Evolutionary conservation across 2,888 invertebrate genomes (phyloP).

Genomic region (Epirrhoe tristata): DNA sequence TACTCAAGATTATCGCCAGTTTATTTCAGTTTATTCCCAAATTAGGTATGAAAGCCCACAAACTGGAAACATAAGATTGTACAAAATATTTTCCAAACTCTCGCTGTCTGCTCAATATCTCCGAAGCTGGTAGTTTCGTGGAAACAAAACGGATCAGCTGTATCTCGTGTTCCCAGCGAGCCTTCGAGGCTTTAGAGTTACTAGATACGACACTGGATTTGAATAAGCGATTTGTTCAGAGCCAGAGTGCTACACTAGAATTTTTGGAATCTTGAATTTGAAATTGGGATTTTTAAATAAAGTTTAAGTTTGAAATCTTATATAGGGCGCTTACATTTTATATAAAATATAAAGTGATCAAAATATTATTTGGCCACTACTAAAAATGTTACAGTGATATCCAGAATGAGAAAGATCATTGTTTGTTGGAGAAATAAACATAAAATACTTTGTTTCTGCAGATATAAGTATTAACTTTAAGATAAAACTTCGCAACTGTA

Average conservation of each 20-base stretch:
- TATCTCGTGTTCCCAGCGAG: slow-evolving; percentile 58
- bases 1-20: neutral
- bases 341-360: neutral
- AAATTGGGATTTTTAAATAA: slow-evolving; percentile 30
- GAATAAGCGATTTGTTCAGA: slow-evolving; percentile 47
- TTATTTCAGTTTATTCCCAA: slow-evolving; percentile 9
- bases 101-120: slow-evolving; percentile 46
- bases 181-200: slow-evolving; percentile 48
- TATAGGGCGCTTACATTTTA: neutral
- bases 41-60: slow-evolving; percentile 22
- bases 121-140: slow-evolving; percentile 50
- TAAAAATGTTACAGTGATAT: neutral
- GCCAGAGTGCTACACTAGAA: slow-evolving; percentile 33
- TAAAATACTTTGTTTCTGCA: neutral
- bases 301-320: slow-evolving; percentile 9
- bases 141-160: slow-evolving; percentile 75
- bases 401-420: neutral
- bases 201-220: slow-evolving; percentile 57
- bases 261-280: slow-evolving; percentile 37
- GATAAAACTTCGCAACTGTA: neutral
- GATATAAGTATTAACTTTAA: neutral
- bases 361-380: neutral
- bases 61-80: slow-evolving; percentile 35
- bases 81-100: slow-evolving; percentile 44
- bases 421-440: neutral